Percentiles rank a stretch among this genome's conserved stretches.
These are phyloP conservation scores for Ciconia stormi DNA, from an alignment of 2,113 vertebrate genomes.

Conservation along the genomic window DNA sequence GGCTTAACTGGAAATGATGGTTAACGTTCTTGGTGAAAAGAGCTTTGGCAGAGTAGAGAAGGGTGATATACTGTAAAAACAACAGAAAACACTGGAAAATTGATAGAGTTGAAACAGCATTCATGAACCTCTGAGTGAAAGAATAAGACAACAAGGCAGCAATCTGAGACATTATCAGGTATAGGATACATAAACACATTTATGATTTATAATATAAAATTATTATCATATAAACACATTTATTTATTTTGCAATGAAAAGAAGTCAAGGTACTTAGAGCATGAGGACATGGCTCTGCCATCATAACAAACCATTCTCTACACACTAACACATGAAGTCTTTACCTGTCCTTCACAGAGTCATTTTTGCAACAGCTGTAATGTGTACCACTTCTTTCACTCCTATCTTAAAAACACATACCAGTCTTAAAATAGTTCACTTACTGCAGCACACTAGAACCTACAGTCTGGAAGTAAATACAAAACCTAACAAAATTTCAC, in stretches of 20 bases:
- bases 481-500: neutral
- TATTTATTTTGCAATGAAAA: neutral
- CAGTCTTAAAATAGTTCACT: neutral
- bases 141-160: neutral
- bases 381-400: neutral
- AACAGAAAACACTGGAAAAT: neutral
- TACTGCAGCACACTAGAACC: neutral
- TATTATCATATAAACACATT: neutral
- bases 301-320: neutral
- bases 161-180: neutral
- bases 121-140: neutral
- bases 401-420: neutral
- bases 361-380: neutral
- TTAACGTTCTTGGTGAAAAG: neutral
- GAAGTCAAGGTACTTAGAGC: neutral
- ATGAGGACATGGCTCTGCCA: neutral
- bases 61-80: neutral
- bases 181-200: neutral
- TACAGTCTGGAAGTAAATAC: neutral
- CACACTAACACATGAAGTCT: neutral
- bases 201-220: neutral
- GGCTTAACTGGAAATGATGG: neutral
- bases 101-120: neutral
- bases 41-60: neutral
- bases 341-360: neutral